phyloP scores from a whole-genome alignment of 2,888 invertebrate species.

The Agapetus fuscipes region DNA sequence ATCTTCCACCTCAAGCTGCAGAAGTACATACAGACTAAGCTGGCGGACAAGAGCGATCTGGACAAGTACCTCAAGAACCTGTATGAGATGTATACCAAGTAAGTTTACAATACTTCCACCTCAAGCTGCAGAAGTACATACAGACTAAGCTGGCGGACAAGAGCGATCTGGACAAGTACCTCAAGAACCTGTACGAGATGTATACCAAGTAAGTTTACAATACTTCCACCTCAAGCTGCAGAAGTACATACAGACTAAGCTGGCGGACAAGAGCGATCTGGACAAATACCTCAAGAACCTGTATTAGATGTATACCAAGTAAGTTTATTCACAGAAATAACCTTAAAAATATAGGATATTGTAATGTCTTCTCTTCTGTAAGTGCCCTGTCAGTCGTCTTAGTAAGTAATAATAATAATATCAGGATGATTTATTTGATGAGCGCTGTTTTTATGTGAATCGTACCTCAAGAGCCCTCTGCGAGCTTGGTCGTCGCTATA shows the following conservation, averaged over 20 bases:
- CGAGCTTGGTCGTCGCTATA: too few species aligned
- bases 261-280: conserved; percentile 71
- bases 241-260: conserved; percentile 73
- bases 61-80: conserved; percentile 84
- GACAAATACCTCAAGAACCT: conserved; percentile 84
- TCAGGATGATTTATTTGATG: too few species aligned
- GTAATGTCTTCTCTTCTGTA: not conserved
- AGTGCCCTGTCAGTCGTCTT: too few species aligned
- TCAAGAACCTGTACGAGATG: conserved; percentile 79
- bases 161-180: conserved; percentile 77
- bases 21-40: conserved; percentile 73
- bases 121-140: conserved; percentile 80
- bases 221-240: conserved; percentile 77
- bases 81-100: conserved; percentile 85
- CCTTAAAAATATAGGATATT: not conserved
- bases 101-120: conserved; percentile 52
- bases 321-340: conserved; percentile 23
- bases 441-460: too few species aligned
- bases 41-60: conserved; percentile 71
- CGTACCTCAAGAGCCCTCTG: too few species aligned
- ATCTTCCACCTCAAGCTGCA: conserved; percentile 86
- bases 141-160: conserved; percentile 72
- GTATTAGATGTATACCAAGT: conserved; percentile 85
- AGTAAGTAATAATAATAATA: too few species aligned
- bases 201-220: conserved; percentile 63